Percentiles rank a stretch among this genome's conserved stretches.
Evolutionary conservation across 2,113 vertebrate species (phyloP).

Genomic region (Cinclus cinclus): DNA sequence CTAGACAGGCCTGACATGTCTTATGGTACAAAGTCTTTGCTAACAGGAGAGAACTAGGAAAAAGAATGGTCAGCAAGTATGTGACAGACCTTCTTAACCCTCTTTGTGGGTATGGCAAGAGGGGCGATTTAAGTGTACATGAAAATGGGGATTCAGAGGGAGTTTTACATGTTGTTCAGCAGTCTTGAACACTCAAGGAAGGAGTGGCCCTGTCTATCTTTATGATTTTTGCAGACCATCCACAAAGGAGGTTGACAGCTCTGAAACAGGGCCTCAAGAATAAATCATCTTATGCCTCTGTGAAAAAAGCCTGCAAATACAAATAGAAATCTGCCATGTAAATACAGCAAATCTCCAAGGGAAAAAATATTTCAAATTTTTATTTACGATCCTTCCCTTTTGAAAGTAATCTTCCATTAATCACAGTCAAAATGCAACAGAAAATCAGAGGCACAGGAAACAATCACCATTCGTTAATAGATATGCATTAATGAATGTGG

Average conservation of each 20-base stretch:
- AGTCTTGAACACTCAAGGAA: neutral
- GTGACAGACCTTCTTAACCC: neutral
- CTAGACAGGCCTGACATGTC: neutral
- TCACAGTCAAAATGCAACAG: neutral
- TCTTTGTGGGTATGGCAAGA: neutral
- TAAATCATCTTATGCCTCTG: neutral
- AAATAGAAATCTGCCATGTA: neutral
- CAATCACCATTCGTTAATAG: neutral
- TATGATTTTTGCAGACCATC: neutral
- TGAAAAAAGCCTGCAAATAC: neutral
- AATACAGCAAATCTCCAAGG: neutral
- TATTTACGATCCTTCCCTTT: neutral
- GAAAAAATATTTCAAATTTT: neutral
- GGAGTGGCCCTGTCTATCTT: neutral
- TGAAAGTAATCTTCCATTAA: neutral
- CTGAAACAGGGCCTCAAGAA: neutral
- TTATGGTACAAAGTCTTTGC: rapidly evolving
- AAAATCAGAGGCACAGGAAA: constrained; percentile 1
- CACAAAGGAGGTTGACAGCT: neutral
- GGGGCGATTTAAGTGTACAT: neutral
- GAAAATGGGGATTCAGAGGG: neutral
- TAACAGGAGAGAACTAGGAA: neutral
- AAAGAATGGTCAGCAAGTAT: neutral
- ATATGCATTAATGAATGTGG: neutral
- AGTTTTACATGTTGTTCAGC: neutral